These are phyloP conservation scores for Meta bourneti DNA, from an alignment of 2,888 invertebrate species.

Conservation along the genomic window DNA sequence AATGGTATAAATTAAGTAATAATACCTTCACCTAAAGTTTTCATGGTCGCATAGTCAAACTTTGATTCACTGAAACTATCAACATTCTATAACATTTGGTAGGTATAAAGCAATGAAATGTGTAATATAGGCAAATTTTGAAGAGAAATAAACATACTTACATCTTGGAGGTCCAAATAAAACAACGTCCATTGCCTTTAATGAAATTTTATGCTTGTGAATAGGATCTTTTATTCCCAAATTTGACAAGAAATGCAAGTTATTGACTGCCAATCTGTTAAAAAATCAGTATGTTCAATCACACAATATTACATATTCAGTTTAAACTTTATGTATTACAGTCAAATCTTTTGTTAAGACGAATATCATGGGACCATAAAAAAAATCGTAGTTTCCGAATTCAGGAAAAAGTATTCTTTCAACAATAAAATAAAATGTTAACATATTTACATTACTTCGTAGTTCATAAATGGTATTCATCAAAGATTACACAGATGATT, in stretches of 20 bases:
- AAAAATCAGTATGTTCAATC: neutral
- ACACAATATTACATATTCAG: neutral
- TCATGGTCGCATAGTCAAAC: too few species aligned
- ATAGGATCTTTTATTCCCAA: slow-evolving; percentile 98
- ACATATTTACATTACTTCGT: too few species aligned
- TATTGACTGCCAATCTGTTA: slow-evolving; percentile 93
- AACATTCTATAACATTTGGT: too few species aligned
- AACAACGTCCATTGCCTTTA: slow-evolving; percentile 99
- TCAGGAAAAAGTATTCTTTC: too few species aligned
- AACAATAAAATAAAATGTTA: too few species aligned
- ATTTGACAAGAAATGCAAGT: slow-evolving; percentile 92
- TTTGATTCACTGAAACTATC: too few species aligned
- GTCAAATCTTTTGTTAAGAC: neutral
- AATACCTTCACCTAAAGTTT: too few species aligned
- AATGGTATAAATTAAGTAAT: too few species aligned
- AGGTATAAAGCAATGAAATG: too few species aligned
- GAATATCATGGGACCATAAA: neutral
- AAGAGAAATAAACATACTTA: slow-evolving; percentile 81
- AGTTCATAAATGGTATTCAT: too few species aligned
- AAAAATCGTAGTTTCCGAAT: neutral
- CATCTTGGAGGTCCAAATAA: slow-evolving; percentile 98
- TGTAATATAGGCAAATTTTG: too few species aligned
- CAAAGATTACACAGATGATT: too few species aligned
- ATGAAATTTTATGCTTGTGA: slow-evolving; percentile 96
- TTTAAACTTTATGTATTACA: neutral